Conservation (phyloP, 1,140 invertebrate genomes). For the Saxidomus purpurata region DNA sequence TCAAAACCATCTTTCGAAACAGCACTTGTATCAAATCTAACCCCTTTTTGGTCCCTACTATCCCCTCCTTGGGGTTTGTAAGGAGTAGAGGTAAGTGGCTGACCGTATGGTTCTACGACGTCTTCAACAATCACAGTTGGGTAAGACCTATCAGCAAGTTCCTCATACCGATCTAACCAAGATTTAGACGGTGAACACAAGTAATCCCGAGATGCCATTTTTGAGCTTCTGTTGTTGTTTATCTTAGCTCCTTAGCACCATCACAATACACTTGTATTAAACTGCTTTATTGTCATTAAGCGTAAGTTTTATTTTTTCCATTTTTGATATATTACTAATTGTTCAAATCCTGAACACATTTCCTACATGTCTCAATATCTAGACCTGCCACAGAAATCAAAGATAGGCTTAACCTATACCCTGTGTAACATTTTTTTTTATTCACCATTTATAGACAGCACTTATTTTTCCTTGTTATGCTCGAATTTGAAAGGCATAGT, state of each 20-base stretch:
- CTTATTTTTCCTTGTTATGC: too few species aligned
- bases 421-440: too few species aligned
- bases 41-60: conserved; percentile 12
- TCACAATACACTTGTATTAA: not conserved
- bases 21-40: conserved; percentile 47
- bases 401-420: too few species aligned
- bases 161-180: conserved; percentile 54
- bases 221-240: too few species aligned
- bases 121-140: conserved; percentile 51
- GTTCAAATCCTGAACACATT: too few species aligned
- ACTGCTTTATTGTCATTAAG: not conserved
- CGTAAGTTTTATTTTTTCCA: not conserved
- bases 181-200: conserved; percentile 56
- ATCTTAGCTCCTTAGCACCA: not conserved
- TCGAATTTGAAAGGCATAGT: too few species aligned
- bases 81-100: conserved; percentile 39
- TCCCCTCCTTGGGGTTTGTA: conserved; percentile 37
- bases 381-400: too few species aligned
- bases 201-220: conserved; percentile 45
- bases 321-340: not conserved
- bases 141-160: conserved; percentile 47
- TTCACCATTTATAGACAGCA: too few species aligned
- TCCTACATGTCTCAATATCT: too few species aligned
- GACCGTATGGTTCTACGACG: conserved; percentile 47
- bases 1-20: not conserved